A percentile compares a stretch with the other conserved stretches of the same genome.
phyloP scores from a whole-genome alignment of 1,140 invertebrate species.

The Drosophila tristis region DNA sequence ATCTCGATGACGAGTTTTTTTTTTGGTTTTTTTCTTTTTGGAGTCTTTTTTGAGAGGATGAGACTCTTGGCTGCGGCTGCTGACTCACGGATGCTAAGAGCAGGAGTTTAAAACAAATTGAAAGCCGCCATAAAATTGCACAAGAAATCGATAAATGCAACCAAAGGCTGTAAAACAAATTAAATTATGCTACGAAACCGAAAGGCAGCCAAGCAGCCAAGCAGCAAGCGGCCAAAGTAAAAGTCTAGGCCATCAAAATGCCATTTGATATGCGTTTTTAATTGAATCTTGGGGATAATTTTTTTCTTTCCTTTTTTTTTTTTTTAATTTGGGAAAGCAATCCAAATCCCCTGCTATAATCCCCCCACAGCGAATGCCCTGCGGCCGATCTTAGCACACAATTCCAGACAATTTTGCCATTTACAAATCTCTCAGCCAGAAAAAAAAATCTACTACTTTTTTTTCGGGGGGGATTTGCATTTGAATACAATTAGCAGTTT shows the following conservation, averaged over 20 bases:
- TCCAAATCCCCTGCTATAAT: background rate
- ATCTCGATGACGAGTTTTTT: slow-evolving; percentile 46
- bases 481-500: slow-evolving; percentile 77
- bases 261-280: slow-evolving; percentile 67
- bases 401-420: slow-evolving; percentile 1
- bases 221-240: slow-evolving; percentile 40
- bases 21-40: slow-evolving; percentile 1
- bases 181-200: slow-evolving; percentile 63
- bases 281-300: slow-evolving; percentile 39
- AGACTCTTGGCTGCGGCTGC: slow-evolving; percentile 23
- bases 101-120: slow-evolving; percentile 51
- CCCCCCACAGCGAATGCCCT: background rate
- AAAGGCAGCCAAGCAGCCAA: slow-evolving; percentile 22
- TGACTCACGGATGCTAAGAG: slow-evolving; percentile 52
- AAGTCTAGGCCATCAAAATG: slow-evolving; percentile 57
- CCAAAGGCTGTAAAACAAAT: slow-evolving; percentile 66
- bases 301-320: slow-evolving; percentile 11
- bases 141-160: slow-evolving; percentile 56
- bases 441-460: slow-evolving; percentile 1
- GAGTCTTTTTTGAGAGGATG: background rate
- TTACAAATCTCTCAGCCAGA: background rate
- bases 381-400: background rate
- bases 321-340: slow-evolving; percentile 33
- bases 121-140: slow-evolving; percentile 65
- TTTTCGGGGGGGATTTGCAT: slow-evolving; percentile 49